Evolutionary conservation across 2,797 vertebrate genomes (phyloP).

Genomic region (Clarias fuscus): DNA sequence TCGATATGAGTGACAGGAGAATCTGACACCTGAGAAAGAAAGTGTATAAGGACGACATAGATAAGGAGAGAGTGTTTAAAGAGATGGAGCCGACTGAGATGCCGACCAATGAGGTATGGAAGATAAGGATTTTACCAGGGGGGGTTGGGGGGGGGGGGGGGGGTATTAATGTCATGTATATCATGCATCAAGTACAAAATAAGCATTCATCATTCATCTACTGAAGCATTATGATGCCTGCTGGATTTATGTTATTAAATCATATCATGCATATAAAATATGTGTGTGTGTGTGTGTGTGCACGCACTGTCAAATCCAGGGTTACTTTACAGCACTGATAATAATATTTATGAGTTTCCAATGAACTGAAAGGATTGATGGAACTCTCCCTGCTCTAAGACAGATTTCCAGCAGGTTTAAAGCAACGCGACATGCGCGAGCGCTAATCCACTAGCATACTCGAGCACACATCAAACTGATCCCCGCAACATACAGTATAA

Average conservation of each 20-base stretch:
- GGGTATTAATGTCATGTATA: slow-evolving; percentile 35
- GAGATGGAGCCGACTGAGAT: not conserved
- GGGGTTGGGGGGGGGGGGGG: not conserved
- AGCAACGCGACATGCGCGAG: slow-evolving; percentile 48
- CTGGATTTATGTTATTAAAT: slow-evolving; percentile 58
- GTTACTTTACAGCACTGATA: slow-evolving; percentile 57
- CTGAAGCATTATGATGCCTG: slow-evolving; percentile 59
- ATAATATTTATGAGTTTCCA: slow-evolving; percentile 67
- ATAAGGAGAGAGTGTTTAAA: not conserved
- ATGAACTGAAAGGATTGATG: slow-evolving; percentile 61
- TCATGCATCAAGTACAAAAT: slow-evolving; percentile 57
- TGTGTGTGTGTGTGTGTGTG: slow-evolving; percentile 32
- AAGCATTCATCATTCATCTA: slow-evolving; percentile 68
- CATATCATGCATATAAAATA: slow-evolving; percentile 60
- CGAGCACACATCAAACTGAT: slow-evolving; percentile 47
- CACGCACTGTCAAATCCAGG: slow-evolving; percentile 66
- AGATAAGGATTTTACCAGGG: slow-evolving; percentile 17
- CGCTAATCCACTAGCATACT: slow-evolving; percentile 58
- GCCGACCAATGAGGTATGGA: not conserved
- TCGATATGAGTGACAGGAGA: slow-evolving; percentile 38
- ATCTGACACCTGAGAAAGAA: slow-evolving; percentile 25
- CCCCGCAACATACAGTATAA: not conserved
- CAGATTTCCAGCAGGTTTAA: slow-evolving; percentile 47
- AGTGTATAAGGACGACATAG: not conserved
- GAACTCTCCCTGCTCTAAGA: slow-evolving; percentile 4